Percentiles rank a stretch among this genome's conserved stretches.
Conservation (phyloP, 1,140 invertebrate genomes). For the Eumeta japonica region DNA sequence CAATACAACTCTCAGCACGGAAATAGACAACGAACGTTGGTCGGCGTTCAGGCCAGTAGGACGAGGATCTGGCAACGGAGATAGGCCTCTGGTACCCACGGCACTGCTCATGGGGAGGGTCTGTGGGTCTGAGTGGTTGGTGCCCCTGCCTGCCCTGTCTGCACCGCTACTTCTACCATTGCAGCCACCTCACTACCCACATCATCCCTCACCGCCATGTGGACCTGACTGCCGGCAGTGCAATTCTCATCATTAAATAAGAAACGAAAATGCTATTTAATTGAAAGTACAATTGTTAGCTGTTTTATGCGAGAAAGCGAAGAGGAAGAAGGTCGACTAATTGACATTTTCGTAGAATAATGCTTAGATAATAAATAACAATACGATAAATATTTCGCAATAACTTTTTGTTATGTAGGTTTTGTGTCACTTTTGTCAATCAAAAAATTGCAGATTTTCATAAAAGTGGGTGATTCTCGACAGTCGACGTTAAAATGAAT, state of each 20-base stretch:
- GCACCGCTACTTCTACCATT: slow-evolving; percentile 33
- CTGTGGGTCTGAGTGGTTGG: slow-evolving; percentile 45
- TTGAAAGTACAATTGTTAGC: no score
- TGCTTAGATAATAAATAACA: not conserved
- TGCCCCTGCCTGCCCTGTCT: slow-evolving; percentile 38
- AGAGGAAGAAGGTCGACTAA: no score
- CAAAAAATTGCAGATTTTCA: no score
- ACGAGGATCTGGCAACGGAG: slow-evolving; percentile 29
- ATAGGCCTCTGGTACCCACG: slow-evolving; percentile 35
- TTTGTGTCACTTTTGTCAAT: no score
- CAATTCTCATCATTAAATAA: slow-evolving; percentile 26
- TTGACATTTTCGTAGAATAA: not conserved
- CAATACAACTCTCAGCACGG: no score
- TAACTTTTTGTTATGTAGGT: not conserved
- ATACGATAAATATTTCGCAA: no score
- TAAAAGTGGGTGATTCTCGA: no score
- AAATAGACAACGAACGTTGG: slow-evolving; percentile 35
- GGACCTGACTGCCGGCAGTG: slow-evolving; percentile 43
- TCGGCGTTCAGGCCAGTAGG: slow-evolving; percentile 46
- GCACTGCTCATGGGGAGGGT: slow-evolving; percentile 47
- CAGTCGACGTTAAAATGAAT: no score
- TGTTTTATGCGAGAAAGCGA: no score
- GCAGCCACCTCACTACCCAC: slow-evolving; percentile 31
- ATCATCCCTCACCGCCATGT: slow-evolving; percentile 28
- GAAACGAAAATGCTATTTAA: no score